Base-by-base conservation (phyloP, 2,797 vertebrate genomes). In the Ctenosaura bakeri region DNA sequence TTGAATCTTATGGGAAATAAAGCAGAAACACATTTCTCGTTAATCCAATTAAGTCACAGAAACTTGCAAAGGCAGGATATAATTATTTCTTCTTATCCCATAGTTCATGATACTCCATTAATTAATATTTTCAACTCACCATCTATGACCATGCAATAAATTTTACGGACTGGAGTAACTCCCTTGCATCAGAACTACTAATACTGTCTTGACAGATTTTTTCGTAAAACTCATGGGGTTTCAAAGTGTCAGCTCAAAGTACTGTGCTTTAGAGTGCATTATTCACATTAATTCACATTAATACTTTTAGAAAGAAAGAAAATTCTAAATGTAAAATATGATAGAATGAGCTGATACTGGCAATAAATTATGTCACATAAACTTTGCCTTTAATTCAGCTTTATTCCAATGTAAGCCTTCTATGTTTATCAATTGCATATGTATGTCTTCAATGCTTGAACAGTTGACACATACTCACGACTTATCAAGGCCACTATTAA, bases 141-240 rank as follows among this genome's bases (percentile, higher is more conserved):
- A 85, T 89, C 84, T 92, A 84, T 85, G 82, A 88, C 90, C 89
- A 86, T 91, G 82, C 38, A 94, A 90, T 95, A 93, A 89, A 92
- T 95, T 95, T 95, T 92, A 94, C 79, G 92, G 91, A 93, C 89
- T 92, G 91, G 78, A 94, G 52, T 95, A 95, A 94, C 94, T 95
- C 93, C 95, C 78, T 91, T 93, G 59, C 83, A 86, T 94, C 90
- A 93, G 22, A 85, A 90, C 42, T 90, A 88, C 83, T 77, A 87
- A 69, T 42, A 52, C n/a, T 35, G 89, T 91, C 66, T 91, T 82
- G 91, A 22, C 83, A 88, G 85, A 42, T 62, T 92, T 92, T 94
- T 84, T 89, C 91, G 76, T 91, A 82, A 86, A 96, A 54, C 77
- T 56, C 84, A 81, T 29, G 77, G 66, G 84, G 32, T 90, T 90